A percentile compares a stretch with the other conserved stretches of the same genome.
These are phyloP conservation scores for Drosophila pallidifrons DNA, from an alignment of 1,140 invertebrate species.

Conservation along the genomic window DNA sequence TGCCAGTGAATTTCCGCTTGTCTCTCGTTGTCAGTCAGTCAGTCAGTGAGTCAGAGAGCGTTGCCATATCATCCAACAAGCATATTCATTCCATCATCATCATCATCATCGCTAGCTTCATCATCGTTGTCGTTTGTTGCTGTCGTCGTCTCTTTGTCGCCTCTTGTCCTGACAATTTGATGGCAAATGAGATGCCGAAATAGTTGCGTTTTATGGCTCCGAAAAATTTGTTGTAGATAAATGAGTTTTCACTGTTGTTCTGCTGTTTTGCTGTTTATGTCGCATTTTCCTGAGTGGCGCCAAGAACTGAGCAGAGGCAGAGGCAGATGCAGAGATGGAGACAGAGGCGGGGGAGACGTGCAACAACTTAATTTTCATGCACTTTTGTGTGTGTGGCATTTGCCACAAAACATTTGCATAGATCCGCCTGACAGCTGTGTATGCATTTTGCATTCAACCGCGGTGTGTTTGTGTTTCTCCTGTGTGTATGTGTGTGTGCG, in stretches of 20 bases:
- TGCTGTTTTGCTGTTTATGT: slow-evolving; percentile 35
- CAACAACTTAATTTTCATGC: slow-evolving; percentile 61
- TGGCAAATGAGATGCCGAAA: slow-evolving; percentile 76
- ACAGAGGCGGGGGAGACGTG: no score
- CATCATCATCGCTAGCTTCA: slow-evolving; percentile 17
- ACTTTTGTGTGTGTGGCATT: slow-evolving; percentile 64
- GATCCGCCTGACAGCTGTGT: slow-evolving; percentile 24
- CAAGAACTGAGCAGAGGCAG: not conserved
- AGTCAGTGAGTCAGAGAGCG: slow-evolving; percentile 4
- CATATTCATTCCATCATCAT: slow-evolving; percentile 15
- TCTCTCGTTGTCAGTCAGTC: slow-evolving; percentile 50
- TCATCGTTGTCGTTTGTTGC: slow-evolving; percentile 20
- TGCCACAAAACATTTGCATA: slow-evolving; percentile 58
- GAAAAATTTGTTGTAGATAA: slow-evolving; percentile 68
- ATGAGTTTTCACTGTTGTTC: slow-evolving; percentile 65
- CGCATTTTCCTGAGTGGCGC: slow-evolving; percentile 23
- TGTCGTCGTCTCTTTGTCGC: slow-evolving; percentile 53
- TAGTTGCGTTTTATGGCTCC: slow-evolving; percentile 78
- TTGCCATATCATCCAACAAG: slow-evolving; percentile 46
- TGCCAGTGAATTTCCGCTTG: slow-evolving; percentile 74
- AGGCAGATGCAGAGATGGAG: not conserved
- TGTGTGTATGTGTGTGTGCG: slow-evolving; percentile 34
- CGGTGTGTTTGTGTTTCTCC: slow-evolving; percentile 7
- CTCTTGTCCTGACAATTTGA: slow-evolving; percentile 50
- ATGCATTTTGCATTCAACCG: slow-evolving; percentile 30